Evolutionary conservation across 2,888 invertebrate species (phyloP), one percentile per base, ranked within the genome.

Genomic region (Mesodorylaimus sp.): DNA sequence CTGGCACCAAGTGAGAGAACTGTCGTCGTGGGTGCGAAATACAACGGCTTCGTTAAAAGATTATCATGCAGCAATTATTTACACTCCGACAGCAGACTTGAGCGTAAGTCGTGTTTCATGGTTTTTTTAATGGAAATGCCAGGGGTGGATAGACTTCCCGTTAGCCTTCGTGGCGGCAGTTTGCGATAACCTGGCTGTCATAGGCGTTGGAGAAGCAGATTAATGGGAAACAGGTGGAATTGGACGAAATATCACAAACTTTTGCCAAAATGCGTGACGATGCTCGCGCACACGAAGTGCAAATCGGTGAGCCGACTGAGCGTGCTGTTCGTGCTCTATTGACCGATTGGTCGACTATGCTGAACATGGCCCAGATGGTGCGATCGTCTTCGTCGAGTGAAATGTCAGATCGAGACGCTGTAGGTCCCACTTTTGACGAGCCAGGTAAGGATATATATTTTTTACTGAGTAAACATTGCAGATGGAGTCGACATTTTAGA

Each of bases 131-230:
- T 13, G 10, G 10, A 32, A 32, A 32, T 16, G 10, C 32, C 16
- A 16, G 32, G 10, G 10, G 32, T 13, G 32, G 10, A 10, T 10
- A 16, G 32, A 10, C 32, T 10, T 16, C 5, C 27, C 5, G 3
- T 25, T 29, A 19, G 45, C 27, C 7, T 28, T n/a, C 21, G 24
- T n/a, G 2, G 13, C 27, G 27, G 7, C 10, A 3, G 19, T 21
- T 13, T 46, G 21, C n/a, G 27, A 28, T 27, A 16, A 16, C 32
- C 28, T 16, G 28, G 7, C 21, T 44, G 51, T 56, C 23, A 10
- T 55, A 66, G 66, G 60, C 59, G 10, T 61, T 62, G 44, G 57
- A 61, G 28, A 60, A 60, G 41, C 62, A 64, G 24, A 56, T 66
- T 38, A 53, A 56, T 36, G 57, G 55, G 3, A 58, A 59, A 41